Conservation (phyloP, 2,888 invertebrate species). For the Ophion ellenae region DNA sequence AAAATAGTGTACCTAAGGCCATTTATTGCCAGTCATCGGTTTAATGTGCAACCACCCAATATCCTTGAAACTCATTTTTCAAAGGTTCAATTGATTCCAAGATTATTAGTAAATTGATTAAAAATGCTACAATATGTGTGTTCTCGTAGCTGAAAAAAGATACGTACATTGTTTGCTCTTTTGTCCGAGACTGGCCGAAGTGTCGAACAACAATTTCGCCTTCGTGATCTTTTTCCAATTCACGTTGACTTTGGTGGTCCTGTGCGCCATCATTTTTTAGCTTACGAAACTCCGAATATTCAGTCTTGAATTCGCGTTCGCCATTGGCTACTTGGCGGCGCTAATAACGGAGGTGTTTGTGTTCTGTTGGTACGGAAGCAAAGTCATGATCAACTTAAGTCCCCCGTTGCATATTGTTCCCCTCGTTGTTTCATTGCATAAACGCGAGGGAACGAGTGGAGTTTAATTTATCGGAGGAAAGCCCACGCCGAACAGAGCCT, state of each 20-base stretch:
- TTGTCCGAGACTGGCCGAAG: slow-evolving; percentile 36
- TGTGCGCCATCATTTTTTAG: slow-evolving; percentile 47
- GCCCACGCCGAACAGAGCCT: not conserved
- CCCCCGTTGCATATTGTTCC: too few relatives aligned
- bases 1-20: too few relatives aligned
- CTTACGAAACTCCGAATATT: slow-evolving; percentile 31
- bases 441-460: too few relatives aligned
- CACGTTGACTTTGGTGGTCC: slow-evolving; percentile 37
- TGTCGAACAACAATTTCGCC: slow-evolving; percentile 40
- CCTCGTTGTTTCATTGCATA: too few relatives aligned
- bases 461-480: too few relatives aligned
- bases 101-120: too few relatives aligned
- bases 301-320: slow-evolving; percentile 38
- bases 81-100: too few relatives aligned
- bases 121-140: too few relatives aligned
- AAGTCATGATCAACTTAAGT: slow-evolving; percentile 43
- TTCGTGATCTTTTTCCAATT: slow-evolving; percentile 48
- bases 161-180: not conserved
- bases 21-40: too few relatives aligned
- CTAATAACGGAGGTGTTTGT: slow-evolving; percentile 51
- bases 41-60: too few relatives aligned
- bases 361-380: slow-evolving; percentile 49
- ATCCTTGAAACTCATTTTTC: too few relatives aligned
- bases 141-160: not conserved
- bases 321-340: slow-evolving; percentile 36